phyloP scores from a whole-genome alignment of 2,797 vertebrate species.

The Gambelia wislizenii region DNA sequence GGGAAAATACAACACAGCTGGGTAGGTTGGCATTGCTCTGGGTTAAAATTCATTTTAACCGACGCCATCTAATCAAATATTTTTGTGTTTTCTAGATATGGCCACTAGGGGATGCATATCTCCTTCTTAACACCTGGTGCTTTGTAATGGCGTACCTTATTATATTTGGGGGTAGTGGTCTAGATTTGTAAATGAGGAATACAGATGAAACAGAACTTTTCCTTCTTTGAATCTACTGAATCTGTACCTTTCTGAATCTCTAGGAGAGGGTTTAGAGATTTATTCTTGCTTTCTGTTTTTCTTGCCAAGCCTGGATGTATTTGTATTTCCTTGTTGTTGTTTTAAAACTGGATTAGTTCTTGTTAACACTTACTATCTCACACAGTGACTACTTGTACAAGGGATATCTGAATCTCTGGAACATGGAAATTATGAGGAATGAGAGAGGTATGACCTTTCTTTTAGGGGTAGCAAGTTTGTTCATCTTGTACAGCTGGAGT shows the following conservation, averaged over 20 bases:
- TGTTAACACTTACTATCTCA: constrained; percentile 44
- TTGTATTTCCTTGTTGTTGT: neutral
- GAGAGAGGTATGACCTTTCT: constrained; percentile 33
- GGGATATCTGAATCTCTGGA: constrained; percentile 57
- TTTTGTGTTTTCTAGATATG: neutral
- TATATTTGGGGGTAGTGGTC: neutral
- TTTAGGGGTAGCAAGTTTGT: neutral
- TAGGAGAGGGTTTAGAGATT: neutral
- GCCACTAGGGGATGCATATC: neutral
- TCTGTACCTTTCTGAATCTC: neutral
- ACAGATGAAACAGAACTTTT: neutral
- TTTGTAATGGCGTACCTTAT: constrained; percentile 11
- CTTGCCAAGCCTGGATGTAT: neutral
- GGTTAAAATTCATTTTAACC: neutral
- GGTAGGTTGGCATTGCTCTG: neutral
- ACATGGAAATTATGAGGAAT: constrained; percentile 50
- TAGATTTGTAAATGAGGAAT: constrained; percentile 25
- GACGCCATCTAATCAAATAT: neutral
- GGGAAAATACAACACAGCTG: constrained; percentile 23
- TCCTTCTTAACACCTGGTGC: constrained; percentile 20
- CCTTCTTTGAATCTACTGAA: neutral
- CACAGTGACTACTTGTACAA: constrained; percentile 51
- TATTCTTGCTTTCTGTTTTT: neutral
- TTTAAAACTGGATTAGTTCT: constrained; percentile 51
- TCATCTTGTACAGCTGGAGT: neutral